These are phyloP conservation scores for Takifugu bimaculatus DNA, from an alignment of 2,113 vertebrate genomes.

Conservation along the genomic window DNA sequence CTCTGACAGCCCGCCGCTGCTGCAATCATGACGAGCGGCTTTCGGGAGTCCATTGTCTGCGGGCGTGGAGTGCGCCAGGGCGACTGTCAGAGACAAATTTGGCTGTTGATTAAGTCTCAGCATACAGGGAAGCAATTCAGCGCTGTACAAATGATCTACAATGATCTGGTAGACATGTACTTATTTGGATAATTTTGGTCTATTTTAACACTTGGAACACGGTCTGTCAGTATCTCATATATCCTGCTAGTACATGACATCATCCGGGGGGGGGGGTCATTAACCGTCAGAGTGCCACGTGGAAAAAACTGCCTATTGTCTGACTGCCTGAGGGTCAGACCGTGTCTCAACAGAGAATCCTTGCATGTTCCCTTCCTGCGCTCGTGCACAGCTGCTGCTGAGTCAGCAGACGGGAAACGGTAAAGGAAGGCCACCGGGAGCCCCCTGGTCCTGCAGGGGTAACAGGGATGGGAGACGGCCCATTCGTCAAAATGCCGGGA, in stretches of 20 bases:
- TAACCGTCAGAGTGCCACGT: conserved; percentile 8
- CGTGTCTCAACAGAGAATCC: conserved; percentile 49
- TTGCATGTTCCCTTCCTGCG: conserved; percentile 56
- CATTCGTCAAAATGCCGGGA: conserved; percentile 68
- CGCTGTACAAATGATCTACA: conserved; percentile 40
- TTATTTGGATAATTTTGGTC: no score
- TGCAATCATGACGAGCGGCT: conserved; percentile 40
- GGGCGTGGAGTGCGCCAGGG: conserved; percentile 42
- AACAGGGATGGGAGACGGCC: conserved; percentile 52
- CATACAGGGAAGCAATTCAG: conserved; percentile 29
- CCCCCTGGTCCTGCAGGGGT: conserved; percentile 34
- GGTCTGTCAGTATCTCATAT: conserved; percentile 13
- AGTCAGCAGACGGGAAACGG: conserved; percentile 69
- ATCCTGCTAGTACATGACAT: conserved; percentile 22
- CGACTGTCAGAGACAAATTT: conserved; percentile 52
- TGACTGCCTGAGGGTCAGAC: conserved; percentile 44
- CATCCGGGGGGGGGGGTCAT: conserved; percentile 13
- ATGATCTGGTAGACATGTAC: conserved; percentile 14
- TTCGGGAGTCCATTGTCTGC: conserved; percentile 41
- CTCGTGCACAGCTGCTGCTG: conserved; percentile 66
- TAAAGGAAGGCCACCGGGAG: conserved; percentile 63
- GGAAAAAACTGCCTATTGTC: conserved; percentile 27
- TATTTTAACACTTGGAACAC: not conserved
- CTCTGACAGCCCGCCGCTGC: conserved; percentile 50
- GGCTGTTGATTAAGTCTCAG: conserved; percentile 47